Base-by-base conservation (phyloP, 1,140 invertebrate species). In the Samia ricini region DNA sequence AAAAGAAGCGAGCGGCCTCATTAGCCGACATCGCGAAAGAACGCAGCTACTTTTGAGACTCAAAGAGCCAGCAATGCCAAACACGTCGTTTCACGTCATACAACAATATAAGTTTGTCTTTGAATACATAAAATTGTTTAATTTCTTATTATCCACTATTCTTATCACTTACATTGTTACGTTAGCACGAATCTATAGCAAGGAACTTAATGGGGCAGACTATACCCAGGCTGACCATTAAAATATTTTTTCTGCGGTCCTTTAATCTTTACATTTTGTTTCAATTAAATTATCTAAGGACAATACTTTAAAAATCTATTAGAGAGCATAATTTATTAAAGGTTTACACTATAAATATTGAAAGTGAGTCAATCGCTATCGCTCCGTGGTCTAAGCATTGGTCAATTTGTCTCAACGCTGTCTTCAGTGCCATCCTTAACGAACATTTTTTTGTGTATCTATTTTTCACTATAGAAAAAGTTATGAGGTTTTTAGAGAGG, bases 401-500 rank as follows among this genome's bases (percentile, higher is more conserved):
- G 79, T 77, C 79, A 80, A 87, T 87, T 85, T 84, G 84, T 85
- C 74, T 66, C 33, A 42, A 15, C 29, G 62, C 62, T 70, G 72
- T 65, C 68, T 66, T 69, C 75, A 23, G 51, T 76, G 71, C 72
- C 76, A 82, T 79, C 81, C 71, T 74, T 75, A 78, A 81, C 76
- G 75, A 80, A 81, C 77, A 77, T 79, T 84, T 84, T n/a, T 83
- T 78, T 76, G 71, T 77, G 54, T 62, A 66, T 66, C 75, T 68
- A 81, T 80, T 79, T 85, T 88, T 84, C 77, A 81, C 74, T 76
- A 61, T 60, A 69, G 69, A 77, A 77, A 77, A 81, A 84, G 70
- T 81, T 84, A 85, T 87, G 76, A 85, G 79, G 72, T 81, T 88
- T 79, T 72, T 75, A 79, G 69, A 69, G 63, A 76, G 63, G 75